A percentile compares a stretch with the other conserved stretches of the same genome.
Conservation (phyloP, 35 echinoderm and acorn worm species). For the Strongylocentrotus purpuratus region DNA sequence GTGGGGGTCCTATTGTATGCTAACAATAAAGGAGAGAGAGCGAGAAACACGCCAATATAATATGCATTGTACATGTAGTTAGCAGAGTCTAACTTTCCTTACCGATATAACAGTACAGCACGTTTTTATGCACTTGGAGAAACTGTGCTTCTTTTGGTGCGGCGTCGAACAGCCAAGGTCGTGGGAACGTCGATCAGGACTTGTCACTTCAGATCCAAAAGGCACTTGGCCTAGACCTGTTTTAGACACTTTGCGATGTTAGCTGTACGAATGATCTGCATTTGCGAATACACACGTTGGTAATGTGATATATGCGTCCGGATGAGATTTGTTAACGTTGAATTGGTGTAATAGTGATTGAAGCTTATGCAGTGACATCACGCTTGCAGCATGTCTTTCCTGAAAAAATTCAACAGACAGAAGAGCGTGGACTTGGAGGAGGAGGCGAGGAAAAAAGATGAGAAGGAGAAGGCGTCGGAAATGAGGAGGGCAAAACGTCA, state of each 20-base stretch:
- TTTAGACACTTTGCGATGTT: not conserved
- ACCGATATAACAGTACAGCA: not conserved
- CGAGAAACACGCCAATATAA: not conserved
- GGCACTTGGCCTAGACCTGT: not conserved
- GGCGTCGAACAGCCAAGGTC: slow-evolving; percentile 22
- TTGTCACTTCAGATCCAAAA: not conserved
- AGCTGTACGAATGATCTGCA: not conserved
- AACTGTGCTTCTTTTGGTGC: not conserved
- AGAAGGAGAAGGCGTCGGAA: slow-evolving; percentile 52
- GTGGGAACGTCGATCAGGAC: not conserved
- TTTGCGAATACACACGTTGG: not conserved
- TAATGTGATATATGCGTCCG: not conserved
- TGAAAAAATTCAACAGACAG: slow-evolving; percentile 56
- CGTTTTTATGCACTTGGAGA: not conserved
- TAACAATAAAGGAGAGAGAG: not conserved
- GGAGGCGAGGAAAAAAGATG: slow-evolving; percentile 15
- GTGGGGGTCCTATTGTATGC: slow-evolving; percentile 5
- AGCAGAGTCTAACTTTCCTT: not conserved
- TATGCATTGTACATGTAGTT: slow-evolving; percentile 49
- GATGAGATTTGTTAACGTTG: not conserved
- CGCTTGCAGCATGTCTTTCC: slow-evolving; percentile 57
- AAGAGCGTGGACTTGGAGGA: slow-evolving; percentile 45
- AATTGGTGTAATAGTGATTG: not conserved
- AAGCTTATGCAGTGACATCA: not conserved
- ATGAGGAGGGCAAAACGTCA: slow-evolving; percentile 45